A percentile compares a stretch with the other conserved stretches of the same genome.
Evolutionary conservation across 2,888 invertebrate genomes (phyloP).

Genomic region (Hydrotaea diabolus): DNA sequence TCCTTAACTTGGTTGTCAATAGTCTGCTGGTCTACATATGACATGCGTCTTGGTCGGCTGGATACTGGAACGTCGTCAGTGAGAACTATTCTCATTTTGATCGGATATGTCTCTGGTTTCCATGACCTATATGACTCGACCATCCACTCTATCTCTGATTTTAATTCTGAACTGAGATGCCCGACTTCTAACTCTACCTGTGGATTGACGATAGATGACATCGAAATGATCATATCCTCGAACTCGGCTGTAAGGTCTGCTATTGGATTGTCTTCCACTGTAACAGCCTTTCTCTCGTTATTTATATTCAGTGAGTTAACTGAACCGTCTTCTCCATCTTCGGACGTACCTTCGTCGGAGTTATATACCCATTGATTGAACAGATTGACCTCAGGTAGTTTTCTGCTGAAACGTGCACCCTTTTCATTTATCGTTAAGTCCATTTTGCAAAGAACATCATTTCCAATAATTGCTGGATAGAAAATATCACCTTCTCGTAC

Average conservation of each 20-base stretch:
- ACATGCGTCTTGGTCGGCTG: too few relatives aligned
- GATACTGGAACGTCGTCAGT: too few relatives aligned
- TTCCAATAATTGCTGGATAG: conserved; percentile 25
- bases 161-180: neutral
- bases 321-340: too few relatives aligned
- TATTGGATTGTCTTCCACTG: neutral
- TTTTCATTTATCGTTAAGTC: neutral
- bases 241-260: neutral
- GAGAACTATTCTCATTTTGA: too few relatives aligned
- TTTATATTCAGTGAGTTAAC: too few relatives aligned
- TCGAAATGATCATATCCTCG: neutral
- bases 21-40: conserved; percentile 20
- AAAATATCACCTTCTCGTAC: conserved; percentile 14
- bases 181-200: neutral
- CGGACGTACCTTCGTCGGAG: too few relatives aligned
- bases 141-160: too few relatives aligned
- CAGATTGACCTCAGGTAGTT: neutral
- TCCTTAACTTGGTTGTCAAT: conserved; percentile 11
- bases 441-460: neutral
- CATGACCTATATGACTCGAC: too few relatives aligned
- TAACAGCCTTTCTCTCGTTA: neutral
- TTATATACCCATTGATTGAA: too few relatives aligned
- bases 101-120: too few relatives aligned
- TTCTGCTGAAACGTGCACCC: neutral
- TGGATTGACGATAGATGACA: neutral